phyloP scores from a whole-genome alignment of 2,797 vertebrate genomes.

The Brachyrhaphis roseni region DNA sequence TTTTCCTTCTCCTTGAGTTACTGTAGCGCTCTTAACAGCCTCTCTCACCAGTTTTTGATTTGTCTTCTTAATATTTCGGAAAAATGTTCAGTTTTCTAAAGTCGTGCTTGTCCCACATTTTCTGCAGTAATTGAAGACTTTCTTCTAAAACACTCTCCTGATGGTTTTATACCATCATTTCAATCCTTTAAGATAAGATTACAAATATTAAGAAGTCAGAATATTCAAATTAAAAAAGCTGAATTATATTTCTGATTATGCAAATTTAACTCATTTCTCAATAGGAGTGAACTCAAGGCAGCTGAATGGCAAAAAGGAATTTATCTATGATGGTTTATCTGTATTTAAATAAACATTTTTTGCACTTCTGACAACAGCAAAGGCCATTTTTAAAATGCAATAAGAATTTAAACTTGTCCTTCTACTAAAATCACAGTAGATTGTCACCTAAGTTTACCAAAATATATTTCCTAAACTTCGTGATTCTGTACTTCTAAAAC shows the following conservation, averaged over 20 bases:
- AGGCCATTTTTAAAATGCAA: not conserved
- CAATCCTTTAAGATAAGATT: not conserved
- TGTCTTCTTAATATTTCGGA: not conserved
- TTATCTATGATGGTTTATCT: not conserved
- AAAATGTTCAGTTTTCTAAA: not conserved
- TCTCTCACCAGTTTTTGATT: not conserved
- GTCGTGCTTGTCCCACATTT: not conserved
- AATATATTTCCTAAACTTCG: not conserved
- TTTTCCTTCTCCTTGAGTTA: not conserved
- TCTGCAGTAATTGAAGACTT: not conserved
- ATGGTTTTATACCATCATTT: no score
- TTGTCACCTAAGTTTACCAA: not conserved
- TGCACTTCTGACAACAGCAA: not conserved
- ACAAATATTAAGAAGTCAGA: not conserved
- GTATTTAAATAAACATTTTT: not conserved
- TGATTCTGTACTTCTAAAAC: not conserved
- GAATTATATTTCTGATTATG: not conserved
- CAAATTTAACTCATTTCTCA: not conserved
- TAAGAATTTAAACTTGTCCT: not conserved
- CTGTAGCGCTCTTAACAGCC: not conserved
- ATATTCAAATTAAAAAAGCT: not conserved
- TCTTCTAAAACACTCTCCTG: not conserved
- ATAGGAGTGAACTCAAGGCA: not conserved
- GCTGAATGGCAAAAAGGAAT: not conserved
- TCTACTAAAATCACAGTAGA: not conserved